Evolutionary conservation across 2,113 vertebrate genomes (phyloP).

Genomic region (Ammodytes dubius): DNA sequence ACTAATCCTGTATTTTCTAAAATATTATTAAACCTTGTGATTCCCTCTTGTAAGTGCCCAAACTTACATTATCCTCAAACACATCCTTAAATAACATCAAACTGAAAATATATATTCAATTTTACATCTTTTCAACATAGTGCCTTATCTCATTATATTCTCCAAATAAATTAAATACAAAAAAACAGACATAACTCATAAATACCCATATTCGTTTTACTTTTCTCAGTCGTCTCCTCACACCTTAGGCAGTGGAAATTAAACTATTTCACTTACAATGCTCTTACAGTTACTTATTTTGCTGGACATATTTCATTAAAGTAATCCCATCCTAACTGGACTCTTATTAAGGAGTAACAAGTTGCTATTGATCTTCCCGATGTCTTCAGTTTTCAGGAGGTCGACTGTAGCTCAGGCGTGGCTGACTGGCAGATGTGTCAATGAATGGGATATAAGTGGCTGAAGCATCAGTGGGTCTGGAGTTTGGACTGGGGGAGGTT

Average conservation of each 20-base stretch:
- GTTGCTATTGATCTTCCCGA: conserved; percentile 16
- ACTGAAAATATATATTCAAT: conserved; percentile 30
- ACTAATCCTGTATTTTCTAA: neutral
- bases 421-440: conserved; percentile 81
- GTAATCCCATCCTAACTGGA: conserved; percentile 3
- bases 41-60: conserved; percentile 9
- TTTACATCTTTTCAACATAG: conserved; percentile 77
- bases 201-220: conserved; percentile 35
- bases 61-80: neutral
- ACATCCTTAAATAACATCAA: conserved; percentile 19
- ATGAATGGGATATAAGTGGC: conserved; percentile 78
- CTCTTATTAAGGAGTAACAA: neutral
- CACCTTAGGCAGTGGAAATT: conserved; percentile 8
- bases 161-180: conserved; percentile 83
- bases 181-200: conserved; percentile 67
- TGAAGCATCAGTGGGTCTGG: conserved; percentile 81
- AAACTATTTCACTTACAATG: conserved; percentile 19
- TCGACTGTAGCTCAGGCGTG: conserved; percentile 69
- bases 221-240: conserved; percentile 5
- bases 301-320: conserved; percentile 23
- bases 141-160: conserved; percentile 74
- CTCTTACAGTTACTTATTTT: neutral
- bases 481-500: conserved; percentile 72
- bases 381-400: conserved; percentile 3
- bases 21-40: neutral